Base-by-base conservation (phyloP, 2,888 invertebrate genomes). In the Phragmatobia fuliginosa region DNA sequence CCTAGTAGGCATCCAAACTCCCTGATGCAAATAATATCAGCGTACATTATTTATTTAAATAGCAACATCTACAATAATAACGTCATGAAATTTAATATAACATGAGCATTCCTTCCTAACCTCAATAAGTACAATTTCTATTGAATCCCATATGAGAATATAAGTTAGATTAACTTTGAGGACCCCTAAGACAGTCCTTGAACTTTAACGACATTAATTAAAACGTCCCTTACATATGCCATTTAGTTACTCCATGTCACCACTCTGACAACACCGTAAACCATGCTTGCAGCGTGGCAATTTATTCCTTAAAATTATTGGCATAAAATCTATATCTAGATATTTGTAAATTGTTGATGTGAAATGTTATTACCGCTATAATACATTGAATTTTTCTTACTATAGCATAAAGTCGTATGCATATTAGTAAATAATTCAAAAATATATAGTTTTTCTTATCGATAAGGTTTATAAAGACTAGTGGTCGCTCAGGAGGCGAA, bases 211-310 rank as follows among this genome's bases (percentile, higher is more conserved):
- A 72, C 64, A 74, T 81, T 72, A 74, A 36, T 70, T 66, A 41
- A 76, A 78, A 72, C 72, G 31, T 63, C 56, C 65, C 67, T 56
- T 67, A 69, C 71, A 68, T 70, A 74, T 81, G 74, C 67, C 32
- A 32, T 62, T 70, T 81, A 79, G 81, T 79, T 76, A 70, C 60
- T 70, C 60, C 52, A 28, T 61, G 62, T 60, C 79, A 79, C 41
- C 74, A 21, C 33, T n/a, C n/a, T n/a, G 52, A 16, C 60, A 61
- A 60, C 10, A 28, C 5, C 21, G 7, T 21, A 0, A 25, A 41
- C 38, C 45, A 45, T 45, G 45, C 45, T 21, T 18, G 4, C 21
- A 28, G 18, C 16, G 36, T 33, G 18, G 25, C 6, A 64, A 33
- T 63, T 32, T 33, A n/a, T 18, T 28, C 36, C 36, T 56, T 58